Conservation (phyloP, 2,797 vertebrate species). For the Heteromormyrus szaboi region DNA sequence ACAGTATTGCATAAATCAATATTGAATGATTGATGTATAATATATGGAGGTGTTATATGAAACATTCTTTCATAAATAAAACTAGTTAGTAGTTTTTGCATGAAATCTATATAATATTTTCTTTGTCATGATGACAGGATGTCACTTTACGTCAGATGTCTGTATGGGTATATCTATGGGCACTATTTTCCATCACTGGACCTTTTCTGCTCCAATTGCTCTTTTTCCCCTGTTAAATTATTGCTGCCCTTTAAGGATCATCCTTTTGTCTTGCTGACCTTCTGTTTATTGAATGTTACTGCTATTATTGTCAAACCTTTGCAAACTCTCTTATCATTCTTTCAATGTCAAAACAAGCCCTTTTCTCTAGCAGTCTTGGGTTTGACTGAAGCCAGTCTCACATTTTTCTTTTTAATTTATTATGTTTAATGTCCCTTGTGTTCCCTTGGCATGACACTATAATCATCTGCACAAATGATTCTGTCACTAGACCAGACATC, state of each 20-base stretch:
- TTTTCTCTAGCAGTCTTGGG: background rate
- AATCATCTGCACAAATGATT: background rate
- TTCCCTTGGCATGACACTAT: background rate
- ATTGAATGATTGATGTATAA: background rate
- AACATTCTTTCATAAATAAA: background rate
- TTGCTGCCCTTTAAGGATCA: constrained; percentile 11
- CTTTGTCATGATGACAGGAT: background rate
- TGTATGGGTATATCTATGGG: background rate
- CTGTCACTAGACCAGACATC: background rate
- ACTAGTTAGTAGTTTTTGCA: background rate
- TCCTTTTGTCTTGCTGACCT: constrained; percentile 17
- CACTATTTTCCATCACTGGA: background rate
- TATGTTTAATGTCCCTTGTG: background rate
- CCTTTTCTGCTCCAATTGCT: background rate
- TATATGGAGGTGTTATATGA: background rate
- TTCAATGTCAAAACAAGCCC: constrained; percentile 18
- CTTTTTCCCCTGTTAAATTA: constrained; percentile 10
- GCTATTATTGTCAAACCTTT: constrained; percentile 22
- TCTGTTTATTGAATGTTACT: constrained; percentile 23
- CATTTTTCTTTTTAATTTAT: background rate
- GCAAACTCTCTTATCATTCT: constrained; percentile 11
- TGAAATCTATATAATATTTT: background rate
- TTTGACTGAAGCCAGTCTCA: constrained; percentile 8
- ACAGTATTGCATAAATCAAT: background rate
- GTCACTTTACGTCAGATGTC: background rate